Evolutionary conservation across 1,140 invertebrate species (phyloP).

Genomic region (Lepidurus couesii): DNA sequence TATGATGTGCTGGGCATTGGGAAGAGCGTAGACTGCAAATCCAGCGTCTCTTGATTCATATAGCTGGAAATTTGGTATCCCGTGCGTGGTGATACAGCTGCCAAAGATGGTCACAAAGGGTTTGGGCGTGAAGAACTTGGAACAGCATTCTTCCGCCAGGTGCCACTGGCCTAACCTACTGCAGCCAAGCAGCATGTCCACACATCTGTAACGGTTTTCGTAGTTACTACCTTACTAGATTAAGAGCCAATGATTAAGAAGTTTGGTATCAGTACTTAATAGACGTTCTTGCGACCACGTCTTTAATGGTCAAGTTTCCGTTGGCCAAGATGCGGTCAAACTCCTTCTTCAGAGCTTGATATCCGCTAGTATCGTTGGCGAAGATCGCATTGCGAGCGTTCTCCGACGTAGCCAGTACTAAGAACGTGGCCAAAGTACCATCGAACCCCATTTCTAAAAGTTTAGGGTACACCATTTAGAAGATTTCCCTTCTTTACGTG

Average conservation of each 20-base stretch:
- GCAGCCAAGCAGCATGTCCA: constrained; percentile 30
- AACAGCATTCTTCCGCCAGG: constrained; percentile 28
- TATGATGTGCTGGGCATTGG: constrained; percentile 12
- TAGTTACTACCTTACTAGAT: too few species aligned
- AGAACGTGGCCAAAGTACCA: constrained; percentile 28
- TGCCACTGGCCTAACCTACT: neutral
- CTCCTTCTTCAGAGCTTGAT: neutral
- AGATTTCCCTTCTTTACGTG: neutral
- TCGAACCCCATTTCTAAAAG: constrained; percentile 27
- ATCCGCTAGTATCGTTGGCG: neutral
- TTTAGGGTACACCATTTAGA: neutral
- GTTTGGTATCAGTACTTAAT: neutral
- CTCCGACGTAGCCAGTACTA: constrained; percentile 24
- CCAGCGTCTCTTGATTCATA: constrained; percentile 22
- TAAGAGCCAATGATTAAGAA: neutral
- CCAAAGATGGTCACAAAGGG: constrained; percentile 8
- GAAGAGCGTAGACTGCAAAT: constrained; percentile 23
- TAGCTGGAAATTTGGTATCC: neutral
- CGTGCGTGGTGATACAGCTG: neutral
- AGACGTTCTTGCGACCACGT: constrained; percentile 19
- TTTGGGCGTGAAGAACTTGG: neutral
- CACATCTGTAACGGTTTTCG: constrained; percentile 9
- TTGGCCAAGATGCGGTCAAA: constrained; percentile 23
- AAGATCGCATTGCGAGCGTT: neutral
- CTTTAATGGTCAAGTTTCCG: constrained; percentile 3